phyloP scores from a whole-genome alignment of 1,140 invertebrate genomes.

The Calosoma granatense region DNA sequence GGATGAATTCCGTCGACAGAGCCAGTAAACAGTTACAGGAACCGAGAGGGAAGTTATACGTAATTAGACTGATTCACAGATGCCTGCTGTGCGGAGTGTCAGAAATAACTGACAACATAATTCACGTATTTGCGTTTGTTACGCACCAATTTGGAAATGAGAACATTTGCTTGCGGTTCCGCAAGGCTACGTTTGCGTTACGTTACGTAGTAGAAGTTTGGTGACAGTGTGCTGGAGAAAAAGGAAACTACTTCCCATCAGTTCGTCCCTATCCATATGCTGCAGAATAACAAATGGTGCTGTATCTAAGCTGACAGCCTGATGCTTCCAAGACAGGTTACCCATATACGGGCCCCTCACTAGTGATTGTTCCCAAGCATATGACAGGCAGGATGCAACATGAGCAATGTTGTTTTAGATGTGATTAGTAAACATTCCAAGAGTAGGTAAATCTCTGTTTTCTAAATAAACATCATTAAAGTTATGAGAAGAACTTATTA shows the following conservation, averaged over 20 bases:
- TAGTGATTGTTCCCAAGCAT: no score
- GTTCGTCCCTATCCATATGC: not conserved
- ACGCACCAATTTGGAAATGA: not conserved
- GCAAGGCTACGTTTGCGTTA: not conserved
- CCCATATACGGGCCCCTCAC: no score
- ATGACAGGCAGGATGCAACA: no score
- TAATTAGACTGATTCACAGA: not conserved
- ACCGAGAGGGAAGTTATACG: not conserved
- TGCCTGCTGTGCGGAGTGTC: no score
- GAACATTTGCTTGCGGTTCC: not conserved
- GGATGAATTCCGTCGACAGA: no score
- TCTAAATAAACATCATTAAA: no score
- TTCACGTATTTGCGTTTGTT: not conserved
- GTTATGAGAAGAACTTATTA: no score
- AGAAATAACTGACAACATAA: not conserved
- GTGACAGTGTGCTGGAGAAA: not conserved
- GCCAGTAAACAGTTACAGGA: no score
- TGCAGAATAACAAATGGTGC: slow-evolving; percentile 17
- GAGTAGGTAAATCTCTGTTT: no score
- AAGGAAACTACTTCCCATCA: not conserved
- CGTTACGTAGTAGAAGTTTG: not conserved
- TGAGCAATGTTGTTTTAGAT: no score
- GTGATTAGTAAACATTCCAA: no score
- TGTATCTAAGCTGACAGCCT: slow-evolving; percentile 12
- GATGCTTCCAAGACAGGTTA: slow-evolving; percentile 20